Conservation (phyloP, 2,113 vertebrate species). For the Rhagologus leucostigma region DNA sequence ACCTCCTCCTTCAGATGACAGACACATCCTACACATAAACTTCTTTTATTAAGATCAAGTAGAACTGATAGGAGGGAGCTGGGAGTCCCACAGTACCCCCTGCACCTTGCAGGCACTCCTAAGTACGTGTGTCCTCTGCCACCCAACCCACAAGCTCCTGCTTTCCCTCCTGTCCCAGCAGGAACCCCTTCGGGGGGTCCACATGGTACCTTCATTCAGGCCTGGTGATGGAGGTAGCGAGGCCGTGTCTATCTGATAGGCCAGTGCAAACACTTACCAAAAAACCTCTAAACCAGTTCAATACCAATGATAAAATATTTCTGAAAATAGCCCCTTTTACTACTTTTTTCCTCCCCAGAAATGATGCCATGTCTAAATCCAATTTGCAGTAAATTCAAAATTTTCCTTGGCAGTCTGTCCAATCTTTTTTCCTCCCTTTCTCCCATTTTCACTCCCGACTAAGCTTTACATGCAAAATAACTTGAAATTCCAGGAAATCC, state of each 20-base stretch:
- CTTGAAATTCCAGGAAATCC: neutral
- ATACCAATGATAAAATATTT: neutral
- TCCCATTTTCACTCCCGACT: neutral
- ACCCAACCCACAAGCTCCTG: neutral
- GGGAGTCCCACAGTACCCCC: neutral
- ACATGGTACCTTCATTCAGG: neutral
- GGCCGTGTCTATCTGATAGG: neutral
- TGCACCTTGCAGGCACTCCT: neutral
- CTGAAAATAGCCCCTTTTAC: neutral
- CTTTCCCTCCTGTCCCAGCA: neutral
- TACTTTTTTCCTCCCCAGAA: neutral
- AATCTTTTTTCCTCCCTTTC: neutral
- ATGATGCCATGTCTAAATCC: neutral
- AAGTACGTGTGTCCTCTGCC: neutral
- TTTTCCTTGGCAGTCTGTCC: neutral
- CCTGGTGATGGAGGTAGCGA: neutral
- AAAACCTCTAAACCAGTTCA: neutral
- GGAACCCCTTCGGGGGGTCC: rapidly evolving
- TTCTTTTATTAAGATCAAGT: neutral
- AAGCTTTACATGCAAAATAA: neutral
- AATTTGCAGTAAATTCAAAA: neutral
- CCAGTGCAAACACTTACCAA: neutral
- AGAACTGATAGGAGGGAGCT: neutral
- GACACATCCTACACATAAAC: neutral
- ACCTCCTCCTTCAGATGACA: neutral